Conservation (phyloP, 2,888 invertebrate species). For the Apodemia hepburni region DNA sequence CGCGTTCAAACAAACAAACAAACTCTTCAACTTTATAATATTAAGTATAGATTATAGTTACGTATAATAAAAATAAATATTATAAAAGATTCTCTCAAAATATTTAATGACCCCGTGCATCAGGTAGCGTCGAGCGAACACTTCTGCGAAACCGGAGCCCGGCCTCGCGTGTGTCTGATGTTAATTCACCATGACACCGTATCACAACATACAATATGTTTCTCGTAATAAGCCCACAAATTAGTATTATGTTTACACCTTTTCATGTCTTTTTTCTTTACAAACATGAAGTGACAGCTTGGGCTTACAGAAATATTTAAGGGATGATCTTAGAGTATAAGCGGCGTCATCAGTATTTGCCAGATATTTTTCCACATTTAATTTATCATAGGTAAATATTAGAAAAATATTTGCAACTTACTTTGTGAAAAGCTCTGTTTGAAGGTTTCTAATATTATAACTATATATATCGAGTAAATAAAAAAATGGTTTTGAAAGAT, state of each 20-base stretch:
- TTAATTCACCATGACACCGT: slow-evolving; percentile 57
- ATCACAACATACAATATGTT: slow-evolving; percentile 73
- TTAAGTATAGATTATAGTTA: too few species aligned
- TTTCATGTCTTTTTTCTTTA: slow-evolving; percentile 57
- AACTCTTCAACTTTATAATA: too few species aligned
- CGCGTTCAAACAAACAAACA: too few species aligned
- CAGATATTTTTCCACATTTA: too few species aligned
- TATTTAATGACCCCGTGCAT: slow-evolving; percentile 47
- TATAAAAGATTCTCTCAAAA: slow-evolving; percentile 19
- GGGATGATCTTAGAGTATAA: slow-evolving; percentile 14
- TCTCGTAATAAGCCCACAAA: slow-evolving; percentile 65
- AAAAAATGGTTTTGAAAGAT: too few species aligned
- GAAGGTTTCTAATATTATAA: too few species aligned
- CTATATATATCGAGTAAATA: too few species aligned
- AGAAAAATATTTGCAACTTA: too few species aligned
- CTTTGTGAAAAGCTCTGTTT: too few species aligned
- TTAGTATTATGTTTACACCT: slow-evolving; percentile 71
- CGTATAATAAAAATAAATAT: not conserved
- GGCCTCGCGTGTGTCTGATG: slow-evolving; percentile 42
- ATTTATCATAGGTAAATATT: too few species aligned
- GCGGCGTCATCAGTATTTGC: too few species aligned
- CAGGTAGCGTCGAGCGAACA: slow-evolving; percentile 66
- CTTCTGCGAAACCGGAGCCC: slow-evolving; percentile 72
- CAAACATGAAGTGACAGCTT: slow-evolving; percentile 52
- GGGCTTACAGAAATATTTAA: slow-evolving; percentile 19